phyloP scores from a whole-genome alignment of 2,113 vertebrate species.

The Gila orcuttii region DNA sequence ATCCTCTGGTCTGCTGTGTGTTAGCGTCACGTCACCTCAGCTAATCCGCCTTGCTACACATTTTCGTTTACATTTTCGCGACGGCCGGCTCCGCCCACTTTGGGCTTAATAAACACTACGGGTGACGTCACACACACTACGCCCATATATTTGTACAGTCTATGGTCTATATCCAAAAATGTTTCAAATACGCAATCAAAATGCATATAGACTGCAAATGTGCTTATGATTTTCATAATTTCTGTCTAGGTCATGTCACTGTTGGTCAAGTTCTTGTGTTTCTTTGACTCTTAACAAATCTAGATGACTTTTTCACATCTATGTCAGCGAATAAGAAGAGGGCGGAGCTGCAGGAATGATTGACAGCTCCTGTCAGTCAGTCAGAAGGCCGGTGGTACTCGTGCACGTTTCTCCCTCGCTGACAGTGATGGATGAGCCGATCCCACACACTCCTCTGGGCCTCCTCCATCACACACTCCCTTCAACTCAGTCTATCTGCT shows the following conservation, averaged over 20 bases:
- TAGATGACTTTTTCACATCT: background rate
- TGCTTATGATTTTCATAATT: background rate
- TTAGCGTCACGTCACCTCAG: too few relatives aligned
- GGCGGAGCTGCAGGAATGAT: background rate
- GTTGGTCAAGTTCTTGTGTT: background rate
- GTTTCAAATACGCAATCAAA: too few relatives aligned
- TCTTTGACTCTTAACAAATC: background rate
- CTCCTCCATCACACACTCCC: constrained; percentile 3
- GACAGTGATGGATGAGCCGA: constrained; percentile 50
- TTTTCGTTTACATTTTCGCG: too few relatives aligned
- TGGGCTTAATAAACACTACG: too few relatives aligned
- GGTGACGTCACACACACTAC: too few relatives aligned
- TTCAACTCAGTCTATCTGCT: constrained; percentile 5
- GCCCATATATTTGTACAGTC: too few relatives aligned
- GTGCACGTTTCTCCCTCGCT: background rate
- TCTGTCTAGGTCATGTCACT: background rate
- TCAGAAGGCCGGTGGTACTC: background rate
- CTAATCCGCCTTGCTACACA: too few relatives aligned
- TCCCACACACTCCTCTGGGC: constrained; percentile 8
- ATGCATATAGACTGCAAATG: too few relatives aligned
- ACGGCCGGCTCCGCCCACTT: too few relatives aligned
- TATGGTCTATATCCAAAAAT: too few relatives aligned
- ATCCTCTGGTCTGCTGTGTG: too few relatives aligned
- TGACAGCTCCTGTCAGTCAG: background rate
- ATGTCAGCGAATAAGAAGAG: background rate